Conservation (phyloP, 2,888 invertebrate genomes). For the Drosophila basisetae region DNA sequence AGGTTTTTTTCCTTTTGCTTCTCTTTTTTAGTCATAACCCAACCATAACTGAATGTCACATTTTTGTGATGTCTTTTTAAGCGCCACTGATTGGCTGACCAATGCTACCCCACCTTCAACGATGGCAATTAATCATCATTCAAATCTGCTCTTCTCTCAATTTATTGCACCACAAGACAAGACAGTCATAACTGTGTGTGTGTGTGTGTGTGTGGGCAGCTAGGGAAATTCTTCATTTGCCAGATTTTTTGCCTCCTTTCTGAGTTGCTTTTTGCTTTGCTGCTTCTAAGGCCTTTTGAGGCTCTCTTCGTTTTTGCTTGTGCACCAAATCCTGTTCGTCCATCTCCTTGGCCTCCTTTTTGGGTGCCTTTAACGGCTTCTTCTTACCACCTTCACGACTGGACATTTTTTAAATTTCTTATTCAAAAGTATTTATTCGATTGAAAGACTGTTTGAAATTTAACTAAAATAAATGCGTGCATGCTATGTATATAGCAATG, state of each 20-base stretch:
- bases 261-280: conserved; percentile 91
- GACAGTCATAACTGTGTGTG: not conserved
- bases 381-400: conserved; percentile 97
- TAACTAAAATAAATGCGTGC: not conserved
- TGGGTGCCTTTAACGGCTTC: conserved; percentile 96
- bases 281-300: conserved; percentile 92
- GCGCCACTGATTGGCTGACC: conserved; percentile 48
- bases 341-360: conserved; percentile 90
- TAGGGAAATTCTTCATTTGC: conserved; percentile 1
- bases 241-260: conserved; percentile 24
- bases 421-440: not conserved
- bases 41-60: conserved; percentile 54
- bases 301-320: conserved; percentile 95
- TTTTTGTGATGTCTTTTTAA: conserved; percentile 73
- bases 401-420: conserved; percentile 87
- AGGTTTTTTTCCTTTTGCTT: not conserved
- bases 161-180: conserved; percentile 44
- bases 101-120: conserved; percentile 4
- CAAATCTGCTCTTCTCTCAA: conserved; percentile 37
- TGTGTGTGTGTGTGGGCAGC: not conserved
- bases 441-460: not conserved
- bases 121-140: conserved; percentile 56
- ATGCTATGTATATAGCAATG: not conserved
- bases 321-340: conserved; percentile 92
- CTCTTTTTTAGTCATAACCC: conserved; percentile 11